Conservation (phyloP, 1,140 invertebrate species). For the Tetraneura akinire region DNA sequence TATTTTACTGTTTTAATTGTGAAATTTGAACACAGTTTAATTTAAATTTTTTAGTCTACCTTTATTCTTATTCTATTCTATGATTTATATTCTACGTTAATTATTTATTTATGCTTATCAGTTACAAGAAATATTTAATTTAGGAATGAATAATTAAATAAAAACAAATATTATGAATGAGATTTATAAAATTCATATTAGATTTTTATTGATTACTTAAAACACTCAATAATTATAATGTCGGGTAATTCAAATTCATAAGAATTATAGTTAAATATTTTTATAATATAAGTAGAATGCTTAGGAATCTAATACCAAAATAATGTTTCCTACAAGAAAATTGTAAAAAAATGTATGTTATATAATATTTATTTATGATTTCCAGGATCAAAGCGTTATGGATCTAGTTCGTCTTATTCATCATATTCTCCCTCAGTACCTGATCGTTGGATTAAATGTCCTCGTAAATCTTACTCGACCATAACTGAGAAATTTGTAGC, state of each 20-base stretch:
- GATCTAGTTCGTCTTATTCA: conserved; percentile 36
- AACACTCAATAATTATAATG: neutral
- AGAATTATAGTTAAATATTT: neutral
- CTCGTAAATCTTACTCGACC: conserved; percentile 75
- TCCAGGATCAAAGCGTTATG: conserved; percentile 30
- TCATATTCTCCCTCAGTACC: conserved; percentile 65
- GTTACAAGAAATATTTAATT: neutral
- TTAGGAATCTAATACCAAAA: neutral
- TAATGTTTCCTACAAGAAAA: neutral
- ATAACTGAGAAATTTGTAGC: conserved; percentile 83
- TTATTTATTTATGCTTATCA: neutral
- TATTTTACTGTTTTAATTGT: neutral
- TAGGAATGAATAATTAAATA: neutral
- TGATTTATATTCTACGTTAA: neutral
- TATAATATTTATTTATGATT: too few species aligned
- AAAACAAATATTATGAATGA: conserved; percentile 12
- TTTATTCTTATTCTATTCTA: too few species aligned
- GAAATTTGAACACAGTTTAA: too few species aligned
- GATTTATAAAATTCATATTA: neutral
- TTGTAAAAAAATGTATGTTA: neutral
- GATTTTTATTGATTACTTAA: neutral
- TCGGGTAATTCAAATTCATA: conserved; percentile 20
- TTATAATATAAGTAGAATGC: neutral
- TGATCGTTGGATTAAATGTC: conserved; percentile 88
- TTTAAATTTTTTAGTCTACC: too few species aligned